A percentile compares a stretch with the other conserved stretches of the same genome.
phyloP scores from a whole-genome alignment of 2,888 invertebrate genomes.

The Drosophila subquinaria region DNA sequence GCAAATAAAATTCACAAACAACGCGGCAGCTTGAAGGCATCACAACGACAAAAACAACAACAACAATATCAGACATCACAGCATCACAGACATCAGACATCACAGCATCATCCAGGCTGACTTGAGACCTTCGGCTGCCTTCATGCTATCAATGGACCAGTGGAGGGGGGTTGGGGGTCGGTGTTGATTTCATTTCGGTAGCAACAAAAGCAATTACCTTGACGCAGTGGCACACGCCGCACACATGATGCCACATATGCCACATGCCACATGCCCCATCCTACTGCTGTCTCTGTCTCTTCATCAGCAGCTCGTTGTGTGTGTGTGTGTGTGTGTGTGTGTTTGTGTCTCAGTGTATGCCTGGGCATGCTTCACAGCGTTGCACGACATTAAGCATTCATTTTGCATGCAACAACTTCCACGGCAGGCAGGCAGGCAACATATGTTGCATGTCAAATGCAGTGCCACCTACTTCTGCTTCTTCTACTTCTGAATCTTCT shows the following conservation, averaged over 20 bases:
- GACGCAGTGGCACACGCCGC: constrained; percentile 32
- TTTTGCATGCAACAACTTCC: constrained; percentile 81
- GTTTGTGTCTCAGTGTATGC: not conserved
- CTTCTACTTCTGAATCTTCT: not conserved
- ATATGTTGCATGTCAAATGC: constrained; percentile 81
- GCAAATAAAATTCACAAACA: constrained; percentile 66
- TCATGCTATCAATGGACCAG: constrained; percentile 18
- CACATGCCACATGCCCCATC: constrained; percentile 6
- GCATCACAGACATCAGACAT: constrained; percentile 12
- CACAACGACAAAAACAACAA: constrained; percentile 16
- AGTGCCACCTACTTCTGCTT: constrained; percentile 20
- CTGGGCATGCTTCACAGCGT: constrained; percentile 27
- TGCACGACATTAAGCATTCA: constrained; percentile 76
- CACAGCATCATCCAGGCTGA: constrained; percentile 4
- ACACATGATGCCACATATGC: constrained; percentile 7
- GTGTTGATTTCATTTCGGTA: constrained; percentile 77
- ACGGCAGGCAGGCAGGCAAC: constrained; percentile 63
- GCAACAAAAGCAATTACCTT: constrained; percentile 76
- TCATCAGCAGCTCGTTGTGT: constrained; percentile 13
- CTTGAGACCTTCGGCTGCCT: constrained; percentile 6
- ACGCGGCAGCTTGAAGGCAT: constrained; percentile 34
- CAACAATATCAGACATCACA: not conserved
- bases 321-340: not conserved
- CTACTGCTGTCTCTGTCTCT: constrained; percentile 8
- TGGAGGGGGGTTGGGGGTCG: constrained; percentile 26